Percentiles rank a stretch among this genome's conserved stretches.
These are phyloP conservation scores for Hymenopus coronatus DNA, from an alignment of 2,888 invertebrate genomes.

Conservation along the genomic window DNA sequence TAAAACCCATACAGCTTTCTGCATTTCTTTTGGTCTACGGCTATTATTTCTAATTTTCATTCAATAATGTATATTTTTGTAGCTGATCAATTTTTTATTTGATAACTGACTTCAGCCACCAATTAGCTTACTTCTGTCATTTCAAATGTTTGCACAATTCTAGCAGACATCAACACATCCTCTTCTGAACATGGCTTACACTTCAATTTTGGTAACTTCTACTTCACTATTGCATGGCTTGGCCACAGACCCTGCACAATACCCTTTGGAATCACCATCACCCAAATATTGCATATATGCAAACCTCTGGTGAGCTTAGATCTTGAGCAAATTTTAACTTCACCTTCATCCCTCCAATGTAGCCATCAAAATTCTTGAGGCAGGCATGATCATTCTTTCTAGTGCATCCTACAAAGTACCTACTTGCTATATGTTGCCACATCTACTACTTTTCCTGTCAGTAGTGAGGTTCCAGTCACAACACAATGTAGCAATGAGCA, in stretches of 20 bases:
- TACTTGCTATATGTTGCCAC: not conserved
- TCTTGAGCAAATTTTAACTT: not conserved
- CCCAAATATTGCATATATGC: not conserved
- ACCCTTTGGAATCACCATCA: not conserved
- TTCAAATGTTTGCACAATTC: too few species aligned
- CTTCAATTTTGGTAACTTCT: not conserved
- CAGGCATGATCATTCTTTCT: not conserved
- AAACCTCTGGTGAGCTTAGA: not conserved
- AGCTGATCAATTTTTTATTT: too few species aligned
- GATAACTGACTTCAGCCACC: too few species aligned
- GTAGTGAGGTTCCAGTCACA: not conserved
- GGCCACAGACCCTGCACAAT: not conserved
- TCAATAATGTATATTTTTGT: too few species aligned
- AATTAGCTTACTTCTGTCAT: too few species aligned
- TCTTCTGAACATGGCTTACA: not conserved
- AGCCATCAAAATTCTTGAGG: not conserved
- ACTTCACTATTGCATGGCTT: not conserved
- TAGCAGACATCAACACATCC: not conserved
- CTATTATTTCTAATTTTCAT: too few species aligned
- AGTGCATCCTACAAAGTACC: not conserved
- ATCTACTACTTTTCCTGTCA: not conserved
- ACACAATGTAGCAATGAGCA: not conserved
- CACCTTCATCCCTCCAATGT: not conserved
- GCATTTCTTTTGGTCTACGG: too few species aligned
- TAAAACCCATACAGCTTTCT: too few species aligned